These are phyloP conservation scores for Pyrocoelia pectoralis DNA, from an alignment of 2,888 invertebrate genomes.

Conservation along the genomic window DNA sequence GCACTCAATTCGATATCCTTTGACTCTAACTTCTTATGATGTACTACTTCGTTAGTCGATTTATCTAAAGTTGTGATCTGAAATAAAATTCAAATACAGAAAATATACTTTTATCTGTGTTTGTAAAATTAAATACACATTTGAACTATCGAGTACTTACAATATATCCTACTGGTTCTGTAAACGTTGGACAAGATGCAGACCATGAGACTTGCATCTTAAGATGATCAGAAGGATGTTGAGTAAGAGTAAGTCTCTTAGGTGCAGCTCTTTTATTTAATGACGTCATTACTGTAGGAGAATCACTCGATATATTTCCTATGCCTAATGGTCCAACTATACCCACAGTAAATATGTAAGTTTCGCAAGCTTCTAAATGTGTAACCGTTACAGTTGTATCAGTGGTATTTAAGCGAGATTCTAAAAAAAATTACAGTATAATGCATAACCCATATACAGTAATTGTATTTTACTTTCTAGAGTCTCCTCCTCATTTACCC, in stretches of 20 bases:
- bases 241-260: slow-evolving; percentile 66
- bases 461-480: slow-evolving; percentile 63
- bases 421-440: slow-evolving; percentile 50
- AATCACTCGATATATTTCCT: slow-evolving; percentile 67
- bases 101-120: not conserved
- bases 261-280: slow-evolving; percentile 75
- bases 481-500: slow-evolving; percentile 65
- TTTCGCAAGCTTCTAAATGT: slow-evolving; percentile 75
- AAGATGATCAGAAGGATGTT: slow-evolving; percentile 53
- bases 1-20: slow-evolving; percentile 63
- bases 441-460: not conserved
- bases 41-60: slow-evolving; percentile 57
- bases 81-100: slow-evolving; percentile 40
- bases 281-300: slow-evolving; percentile 65
- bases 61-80: slow-evolving; percentile 64
- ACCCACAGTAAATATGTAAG: slow-evolving; percentile 76
- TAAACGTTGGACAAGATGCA: slow-evolving; percentile 70
- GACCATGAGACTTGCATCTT: slow-evolving; percentile 74
- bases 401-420: slow-evolving; percentile 61
- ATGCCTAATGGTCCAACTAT: slow-evolving; percentile 69
- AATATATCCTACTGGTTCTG: slow-evolving; percentile 65
- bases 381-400: slow-evolving; percentile 66
- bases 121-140: no score
- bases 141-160: slow-evolving; percentile 61
- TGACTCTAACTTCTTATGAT: slow-evolving; percentile 63